phyloP scores from a whole-genome alignment of 2,113 vertebrate species.

The Peromyscus leucopus region DNA sequence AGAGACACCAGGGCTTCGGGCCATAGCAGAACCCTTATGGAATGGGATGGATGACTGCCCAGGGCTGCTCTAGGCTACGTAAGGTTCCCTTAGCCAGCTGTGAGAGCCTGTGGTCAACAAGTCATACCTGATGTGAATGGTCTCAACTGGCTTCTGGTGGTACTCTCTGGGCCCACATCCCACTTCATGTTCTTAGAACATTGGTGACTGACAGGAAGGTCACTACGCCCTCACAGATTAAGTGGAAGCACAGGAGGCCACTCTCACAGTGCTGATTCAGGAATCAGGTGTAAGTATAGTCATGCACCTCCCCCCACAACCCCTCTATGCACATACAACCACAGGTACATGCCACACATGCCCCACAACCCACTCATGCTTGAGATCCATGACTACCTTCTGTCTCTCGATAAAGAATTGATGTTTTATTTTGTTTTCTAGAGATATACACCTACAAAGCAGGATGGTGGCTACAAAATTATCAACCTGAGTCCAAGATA shows the following conservation, averaged over 20 bases:
- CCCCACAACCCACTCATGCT: background rate
- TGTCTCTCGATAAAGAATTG: conserved; percentile 27
- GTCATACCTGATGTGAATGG: background rate
- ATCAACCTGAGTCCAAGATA: background rate
- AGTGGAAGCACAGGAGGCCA: background rate
- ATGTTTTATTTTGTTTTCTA: conserved; percentile 8
- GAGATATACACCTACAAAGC: background rate
- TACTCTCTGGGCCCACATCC: background rate
- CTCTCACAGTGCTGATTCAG: background rate
- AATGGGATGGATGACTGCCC: too few relatives aligned
- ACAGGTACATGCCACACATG: background rate
- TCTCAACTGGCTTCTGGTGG: background rate
- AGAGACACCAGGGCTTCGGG: background rate
- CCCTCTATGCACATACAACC: background rate
- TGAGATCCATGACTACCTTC: background rate
- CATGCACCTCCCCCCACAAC: background rate
- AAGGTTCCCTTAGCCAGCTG: background rate
- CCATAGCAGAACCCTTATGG: too few relatives aligned
- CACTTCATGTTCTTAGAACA: too few relatives aligned
- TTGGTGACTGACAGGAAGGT: background rate
- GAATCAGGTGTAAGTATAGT: background rate
- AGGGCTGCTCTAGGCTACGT: too few relatives aligned
- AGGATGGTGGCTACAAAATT: background rate
- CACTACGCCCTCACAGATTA: rapidly evolving
- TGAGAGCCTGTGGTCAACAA: background rate